Conservation (phyloP, 2,888 invertebrate genomes). For the Apocheima hispidaria region DNA sequence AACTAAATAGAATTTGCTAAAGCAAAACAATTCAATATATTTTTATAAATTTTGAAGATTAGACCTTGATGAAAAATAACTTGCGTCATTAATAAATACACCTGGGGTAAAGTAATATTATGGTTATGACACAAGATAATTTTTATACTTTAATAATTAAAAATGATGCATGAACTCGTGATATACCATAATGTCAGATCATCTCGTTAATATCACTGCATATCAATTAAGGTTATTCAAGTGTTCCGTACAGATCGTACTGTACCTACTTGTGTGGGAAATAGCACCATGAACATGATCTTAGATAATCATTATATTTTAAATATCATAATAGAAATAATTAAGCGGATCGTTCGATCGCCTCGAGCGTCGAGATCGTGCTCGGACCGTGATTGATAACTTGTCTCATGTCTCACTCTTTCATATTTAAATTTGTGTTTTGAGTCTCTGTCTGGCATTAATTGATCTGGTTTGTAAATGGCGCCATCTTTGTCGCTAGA, state of each 20-base stretch:
- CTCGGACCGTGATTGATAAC: constrained; percentile 84
- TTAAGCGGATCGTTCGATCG: constrained; percentile 80
- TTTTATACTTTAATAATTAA: background rate
- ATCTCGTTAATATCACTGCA: constrained; percentile 41
- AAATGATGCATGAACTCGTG: background rate
- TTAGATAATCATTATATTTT: constrained; percentile 78
- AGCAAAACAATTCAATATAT: background rate
- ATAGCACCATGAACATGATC: constrained; percentile 68
- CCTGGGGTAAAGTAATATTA: too few species aligned
- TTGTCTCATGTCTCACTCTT: constrained; percentile 60
- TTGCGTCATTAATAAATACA: too few species aligned
- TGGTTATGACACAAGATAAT: background rate
- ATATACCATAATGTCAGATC: background rate
- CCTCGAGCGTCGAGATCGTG: constrained; percentile 76
- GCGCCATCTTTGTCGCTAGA: constrained; percentile 79
- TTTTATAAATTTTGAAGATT: background rate
- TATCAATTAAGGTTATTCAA: constrained; percentile 62
- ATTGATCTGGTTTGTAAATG: constrained; percentile 80
- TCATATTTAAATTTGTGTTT: constrained; percentile 42
- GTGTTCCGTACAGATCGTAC: constrained; percentile 45
- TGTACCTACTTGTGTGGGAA: constrained; percentile 74
- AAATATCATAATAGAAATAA: constrained; percentile 86
- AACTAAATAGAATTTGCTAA: background rate
- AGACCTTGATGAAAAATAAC: too few species aligned
- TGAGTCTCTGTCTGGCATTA: constrained; percentile 70